Percentiles rank a stretch among this genome's conserved stretches.
Evolutionary conservation across 2,888 invertebrate species (phyloP).

Genomic region (Sturmia bella): DNA sequence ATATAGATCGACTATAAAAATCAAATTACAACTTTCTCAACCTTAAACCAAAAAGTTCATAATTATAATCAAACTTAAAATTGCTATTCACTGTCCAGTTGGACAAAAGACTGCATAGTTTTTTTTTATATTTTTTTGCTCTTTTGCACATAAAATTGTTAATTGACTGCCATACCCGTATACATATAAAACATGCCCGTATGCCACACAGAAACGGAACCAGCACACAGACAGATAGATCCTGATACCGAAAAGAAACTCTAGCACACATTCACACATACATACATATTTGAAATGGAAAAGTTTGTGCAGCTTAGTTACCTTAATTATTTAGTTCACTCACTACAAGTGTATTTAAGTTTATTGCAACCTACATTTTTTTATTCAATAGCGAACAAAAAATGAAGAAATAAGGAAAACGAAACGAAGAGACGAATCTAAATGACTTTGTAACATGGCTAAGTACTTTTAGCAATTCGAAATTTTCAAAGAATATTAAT

Average conservation of each 20-base stretch:
- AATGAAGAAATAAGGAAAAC: background rate
- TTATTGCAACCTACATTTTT: constrained; percentile 52
- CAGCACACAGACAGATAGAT: constrained; percentile 44
- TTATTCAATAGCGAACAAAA: background rate
- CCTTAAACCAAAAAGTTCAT: too few relatives aligned
- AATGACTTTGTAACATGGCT: constrained; percentile 47
- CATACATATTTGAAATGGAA: constrained; percentile 19
- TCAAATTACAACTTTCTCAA: too few relatives aligned
- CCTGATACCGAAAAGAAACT: constrained; percentile 9
- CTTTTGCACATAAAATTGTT: constrained; percentile 59
- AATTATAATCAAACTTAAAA: background rate
- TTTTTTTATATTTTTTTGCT: constrained; percentile 25
- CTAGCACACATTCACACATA: background rate
- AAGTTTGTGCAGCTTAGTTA: constrained; percentile 40
- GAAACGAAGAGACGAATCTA: constrained; percentile 8
- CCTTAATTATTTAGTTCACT: constrained; percentile 57
- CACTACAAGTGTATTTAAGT: constrained; percentile 59
- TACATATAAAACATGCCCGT: constrained; percentile 19
- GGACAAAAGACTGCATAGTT: constrained; percentile 10
- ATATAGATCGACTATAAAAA: too few relatives aligned
- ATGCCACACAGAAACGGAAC: constrained; percentile 23
- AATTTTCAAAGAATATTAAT: constrained; percentile 34
- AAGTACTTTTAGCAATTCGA: constrained; percentile 31
- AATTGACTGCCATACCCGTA: constrained; percentile 57
- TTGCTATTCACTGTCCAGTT: constrained; percentile 20